Percentiles rank a stretch among this genome's conserved stretches.
Evolutionary conservation across 2,113 vertebrate genomes (phyloP).

Genomic region (Catharus bicknelli): DNA sequence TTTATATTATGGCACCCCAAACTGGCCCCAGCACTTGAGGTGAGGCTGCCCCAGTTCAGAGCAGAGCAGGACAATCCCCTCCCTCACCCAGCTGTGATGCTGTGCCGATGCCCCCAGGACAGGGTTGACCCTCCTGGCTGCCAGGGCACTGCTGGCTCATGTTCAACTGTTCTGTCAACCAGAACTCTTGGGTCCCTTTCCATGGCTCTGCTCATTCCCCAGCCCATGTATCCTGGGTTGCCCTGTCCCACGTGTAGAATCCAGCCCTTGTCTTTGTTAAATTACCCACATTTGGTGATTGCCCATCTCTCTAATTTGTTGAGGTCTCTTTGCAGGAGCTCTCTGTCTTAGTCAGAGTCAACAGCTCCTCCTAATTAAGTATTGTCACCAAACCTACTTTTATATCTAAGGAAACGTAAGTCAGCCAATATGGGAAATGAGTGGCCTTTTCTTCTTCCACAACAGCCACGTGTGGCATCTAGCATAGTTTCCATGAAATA

Average conservation of each 20-base stretch:
- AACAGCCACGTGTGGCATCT: background rate
- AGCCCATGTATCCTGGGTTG: too few species aligned
- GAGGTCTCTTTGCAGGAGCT: background rate
- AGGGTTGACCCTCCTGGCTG: too few species aligned
- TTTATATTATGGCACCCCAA: too few species aligned
- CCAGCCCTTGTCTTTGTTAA: background rate
- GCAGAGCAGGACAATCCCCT: too few species aligned
- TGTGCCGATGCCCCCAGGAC: too few species aligned
- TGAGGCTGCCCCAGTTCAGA: too few species aligned
- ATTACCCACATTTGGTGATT: background rate
- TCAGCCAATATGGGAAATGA: background rate
- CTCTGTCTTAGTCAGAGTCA: background rate
- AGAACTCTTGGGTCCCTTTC: too few species aligned
- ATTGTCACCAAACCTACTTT: background rate
- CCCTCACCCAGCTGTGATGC: too few species aligned
- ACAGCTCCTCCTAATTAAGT: background rate
- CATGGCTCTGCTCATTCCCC: too few species aligned
- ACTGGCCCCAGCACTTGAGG: too few species aligned
- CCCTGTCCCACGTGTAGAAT: background rate
- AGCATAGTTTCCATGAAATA: background rate
- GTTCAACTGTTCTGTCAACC: too few species aligned
- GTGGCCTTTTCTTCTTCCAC: background rate
- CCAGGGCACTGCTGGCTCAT: too few species aligned
- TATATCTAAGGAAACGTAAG: background rate
- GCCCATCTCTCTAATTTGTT: background rate